Percentiles rank a stretch among this genome's conserved stretches.
Evolutionary conservation across 2,888 invertebrate genomes (phyloP).

Genomic region (Pilophorus perplexus): DNA sequence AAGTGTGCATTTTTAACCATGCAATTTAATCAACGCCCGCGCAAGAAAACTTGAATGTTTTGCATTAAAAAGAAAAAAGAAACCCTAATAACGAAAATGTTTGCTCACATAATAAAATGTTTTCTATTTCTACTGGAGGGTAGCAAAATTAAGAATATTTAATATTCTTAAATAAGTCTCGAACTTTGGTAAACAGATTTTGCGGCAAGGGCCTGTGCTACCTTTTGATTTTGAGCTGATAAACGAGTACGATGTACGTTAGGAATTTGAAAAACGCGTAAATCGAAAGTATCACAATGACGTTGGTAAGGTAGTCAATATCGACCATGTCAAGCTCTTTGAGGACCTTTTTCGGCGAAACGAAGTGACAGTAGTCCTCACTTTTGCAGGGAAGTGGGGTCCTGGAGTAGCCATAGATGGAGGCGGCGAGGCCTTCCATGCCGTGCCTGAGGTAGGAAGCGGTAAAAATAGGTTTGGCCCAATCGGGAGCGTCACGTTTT

Average conservation of each 20-base stretch:
- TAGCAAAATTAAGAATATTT: too few relatives aligned
- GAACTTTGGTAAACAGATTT: background rate
- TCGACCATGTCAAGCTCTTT: conserved; percentile 67
- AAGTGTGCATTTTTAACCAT: too few relatives aligned
- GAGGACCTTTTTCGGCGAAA: conserved; percentile 69
- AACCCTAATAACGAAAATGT: too few relatives aligned
- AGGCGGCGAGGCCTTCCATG: conserved; percentile 75
- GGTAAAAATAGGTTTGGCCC: conserved; percentile 77
- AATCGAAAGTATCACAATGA: conserved; percentile 63
- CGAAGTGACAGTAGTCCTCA: conserved; percentile 72
- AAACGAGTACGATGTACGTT: conserved; percentile 56
- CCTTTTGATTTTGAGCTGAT: conserved; percentile 45
- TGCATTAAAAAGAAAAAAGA: too few relatives aligned
- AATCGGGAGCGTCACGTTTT: conserved; percentile 72
- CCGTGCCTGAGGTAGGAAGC: conserved; percentile 53
- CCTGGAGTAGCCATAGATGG: conserved; percentile 79
- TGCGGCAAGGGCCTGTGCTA: conserved; percentile 19
- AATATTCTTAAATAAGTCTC: background rate
- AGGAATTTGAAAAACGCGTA: conserved; percentile 62
- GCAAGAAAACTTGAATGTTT: too few relatives aligned
- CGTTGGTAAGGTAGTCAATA: conserved; percentile 65
- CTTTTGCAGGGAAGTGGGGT: conserved; percentile 67
- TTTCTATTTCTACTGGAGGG: too few relatives aligned
- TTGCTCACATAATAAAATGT: too few relatives aligned
- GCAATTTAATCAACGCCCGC: too few relatives aligned